Base-by-base conservation (phyloP, 2,113 vertebrate genomes). In the Istiophorus platypterus region DNA sequence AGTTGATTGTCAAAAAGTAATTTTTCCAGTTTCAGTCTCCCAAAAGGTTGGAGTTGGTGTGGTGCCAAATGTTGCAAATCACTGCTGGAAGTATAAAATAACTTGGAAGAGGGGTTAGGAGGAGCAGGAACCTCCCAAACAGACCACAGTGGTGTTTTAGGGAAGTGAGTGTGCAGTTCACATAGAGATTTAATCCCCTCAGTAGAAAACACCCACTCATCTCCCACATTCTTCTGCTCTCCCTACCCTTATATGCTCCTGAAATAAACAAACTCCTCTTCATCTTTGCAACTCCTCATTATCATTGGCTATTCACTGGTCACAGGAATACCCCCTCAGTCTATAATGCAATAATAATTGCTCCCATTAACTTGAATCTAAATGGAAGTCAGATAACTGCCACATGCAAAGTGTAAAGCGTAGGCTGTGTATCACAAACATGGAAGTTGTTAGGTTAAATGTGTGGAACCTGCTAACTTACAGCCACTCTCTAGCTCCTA, bases 31-130 rank as follows among this genome's bases (percentile, higher is more conserved):
- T 65, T 76, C 49, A 39, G 2, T 70, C 24, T 31, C 67, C 24
- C 68, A 24, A 59, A 45, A 72, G 34, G 52, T 83, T 75, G 66
- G 4, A 39, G 41, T 54, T 80, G 59, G 31, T 59, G 59, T 27
- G 42, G 0, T 80, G 77, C n/a, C 66, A 76, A 26, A 31, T 0
- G 0, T 20, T 66, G 17, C 24, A 63, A 7, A 79, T 73, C 34
- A 81, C 34, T 34, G 22, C 77, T 22, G 15, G 37, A 76, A 57
- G 17, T 58, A 8, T 77, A 73, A 76, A 72, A 62, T 5, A 29
- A 70, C 42, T 26, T 78, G 37, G 65, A 29, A 41, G 31, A 80
- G 52, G 22, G 39, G 17, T 52, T 56, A 31, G 49, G 13, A 76
- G 20, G 39, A 58, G 18, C 12, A 39, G 66, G 17, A 56, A 63